These are phyloP conservation scores for Sarcophaga variegata DNA, from an alignment of 2,888 invertebrate species.

Conservation along the genomic window DNA sequence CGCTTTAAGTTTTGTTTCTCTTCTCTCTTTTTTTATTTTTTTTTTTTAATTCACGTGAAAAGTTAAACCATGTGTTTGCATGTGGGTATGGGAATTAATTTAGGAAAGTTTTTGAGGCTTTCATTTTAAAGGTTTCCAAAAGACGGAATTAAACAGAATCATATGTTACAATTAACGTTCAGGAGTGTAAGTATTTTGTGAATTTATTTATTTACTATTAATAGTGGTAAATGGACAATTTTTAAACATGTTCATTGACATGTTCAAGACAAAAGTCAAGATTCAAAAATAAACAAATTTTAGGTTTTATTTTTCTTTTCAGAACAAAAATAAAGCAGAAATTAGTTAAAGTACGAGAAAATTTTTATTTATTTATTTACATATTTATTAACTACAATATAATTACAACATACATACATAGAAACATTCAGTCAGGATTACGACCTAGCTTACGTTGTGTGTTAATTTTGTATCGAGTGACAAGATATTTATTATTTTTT, in stretches of 20 bases:
- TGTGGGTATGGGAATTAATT: neutral
- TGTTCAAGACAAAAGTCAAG: neutral
- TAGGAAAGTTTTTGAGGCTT: slow-evolving; percentile 74
- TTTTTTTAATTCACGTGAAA: neutral
- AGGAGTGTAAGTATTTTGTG: neutral
- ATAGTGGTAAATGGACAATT: too few species aligned
- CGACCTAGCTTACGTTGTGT: too few species aligned
- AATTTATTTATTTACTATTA: too few species aligned
- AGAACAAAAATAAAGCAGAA: too few species aligned
- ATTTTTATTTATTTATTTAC: too few species aligned
- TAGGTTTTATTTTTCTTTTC: neutral
- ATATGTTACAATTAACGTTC: neutral
- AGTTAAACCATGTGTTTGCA: neutral
- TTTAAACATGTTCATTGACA: neutral
- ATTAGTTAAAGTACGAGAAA: too few species aligned
- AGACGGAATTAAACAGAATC: neutral
- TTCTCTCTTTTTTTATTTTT: neutral
- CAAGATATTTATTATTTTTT: too few species aligned
- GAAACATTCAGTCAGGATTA: too few species aligned
- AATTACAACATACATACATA: too few species aligned
- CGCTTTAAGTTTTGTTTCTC: slow-evolving; percentile 21
- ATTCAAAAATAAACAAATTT: neutral
- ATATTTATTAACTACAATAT: too few species aligned
- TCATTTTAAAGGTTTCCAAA: slow-evolving; percentile 75
- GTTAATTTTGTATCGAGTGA: too few species aligned